These are phyloP conservation scores for Mastomys coucha DNA, from an alignment of 2,113 vertebrate genomes.

Conservation along the genomic window DNA sequence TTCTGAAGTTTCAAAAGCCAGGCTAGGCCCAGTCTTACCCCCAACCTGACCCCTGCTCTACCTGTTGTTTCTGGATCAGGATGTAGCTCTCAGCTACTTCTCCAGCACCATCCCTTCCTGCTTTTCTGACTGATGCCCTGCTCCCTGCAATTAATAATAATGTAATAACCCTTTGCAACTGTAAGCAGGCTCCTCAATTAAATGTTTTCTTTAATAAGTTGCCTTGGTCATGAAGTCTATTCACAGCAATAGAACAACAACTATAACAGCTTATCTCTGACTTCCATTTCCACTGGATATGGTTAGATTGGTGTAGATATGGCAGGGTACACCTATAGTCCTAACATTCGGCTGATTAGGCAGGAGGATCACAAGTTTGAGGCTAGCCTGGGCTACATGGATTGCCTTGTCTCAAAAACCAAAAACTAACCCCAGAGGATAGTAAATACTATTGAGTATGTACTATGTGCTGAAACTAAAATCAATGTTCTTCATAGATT, in stretches of 20 bases:
- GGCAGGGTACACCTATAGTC: not conserved
- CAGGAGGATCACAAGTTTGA: not conserved
- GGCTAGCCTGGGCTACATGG: not conserved
- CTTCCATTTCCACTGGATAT: not conserved
- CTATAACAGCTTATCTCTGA: not conserved
- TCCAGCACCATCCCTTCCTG: not conserved
- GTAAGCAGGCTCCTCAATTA: not conserved
- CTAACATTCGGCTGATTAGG: not conserved
- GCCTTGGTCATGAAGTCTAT: not conserved
- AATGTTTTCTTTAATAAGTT: not conserved
- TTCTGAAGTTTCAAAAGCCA: not conserved
- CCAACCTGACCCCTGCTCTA: fast-evolving
- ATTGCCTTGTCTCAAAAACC: not conserved
- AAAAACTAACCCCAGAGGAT: not conserved
- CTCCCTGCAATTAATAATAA: not conserved
- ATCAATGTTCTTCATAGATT: not conserved
- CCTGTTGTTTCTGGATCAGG: not conserved
- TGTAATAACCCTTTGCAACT: not conserved
- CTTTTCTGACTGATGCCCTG: not conserved
- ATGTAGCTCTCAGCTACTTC: not conserved
- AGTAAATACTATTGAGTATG: not conserved
- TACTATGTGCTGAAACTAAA: not conserved
- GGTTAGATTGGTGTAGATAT: not conserved
- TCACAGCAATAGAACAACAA: not conserved
- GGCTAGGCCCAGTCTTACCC: not conserved